Percentiles rank a stretch among this genome's conserved stretches.
These are phyloP conservation scores for Apolygus lucorum DNA, from an alignment of 1,140 invertebrate genomes.

Conservation along the genomic window DNA sequence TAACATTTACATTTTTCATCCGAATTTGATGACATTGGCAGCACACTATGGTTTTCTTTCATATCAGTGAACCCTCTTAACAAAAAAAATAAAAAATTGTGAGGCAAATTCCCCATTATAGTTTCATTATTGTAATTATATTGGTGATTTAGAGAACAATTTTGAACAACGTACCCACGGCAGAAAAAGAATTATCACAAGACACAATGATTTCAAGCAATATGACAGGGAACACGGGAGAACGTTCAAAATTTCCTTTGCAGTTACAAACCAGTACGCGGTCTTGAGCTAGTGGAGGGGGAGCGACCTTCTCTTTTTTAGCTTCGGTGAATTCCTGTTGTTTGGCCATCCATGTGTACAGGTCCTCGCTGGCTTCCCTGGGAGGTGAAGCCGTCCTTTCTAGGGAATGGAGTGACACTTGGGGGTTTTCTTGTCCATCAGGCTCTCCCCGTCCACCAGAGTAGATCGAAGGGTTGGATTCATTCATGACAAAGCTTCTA, in stretches of 20 bases:
- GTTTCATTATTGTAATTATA: too few species aligned
- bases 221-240: not conserved
- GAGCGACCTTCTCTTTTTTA: constrained; percentile 23
- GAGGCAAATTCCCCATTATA: too few species aligned
- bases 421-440: constrained; percentile 40
- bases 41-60: too few species aligned
- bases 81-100: too few species aligned
- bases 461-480: constrained; percentile 39
- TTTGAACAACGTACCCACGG: too few species aligned
- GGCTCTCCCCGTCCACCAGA: constrained; percentile 41
- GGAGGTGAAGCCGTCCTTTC: constrained; percentile 34
- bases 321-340: constrained; percentile 62
- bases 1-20: too few species aligned
- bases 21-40: too few species aligned
- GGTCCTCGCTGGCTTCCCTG: constrained; percentile 56
- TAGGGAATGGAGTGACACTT: constrained; percentile 39
- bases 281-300: constrained; percentile 35
- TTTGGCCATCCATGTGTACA: constrained; percentile 93
- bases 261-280: constrained; percentile 31
- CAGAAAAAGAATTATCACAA: too few species aligned
- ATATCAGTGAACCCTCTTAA: too few species aligned
- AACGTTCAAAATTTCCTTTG: constrained; percentile 19
- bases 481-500: not conserved
- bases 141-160: too few species aligned
- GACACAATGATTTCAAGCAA: not conserved